Evolutionary conservation across 2,888 invertebrate genomes (phyloP).

Genomic region (Entomobrya multifasciata): DNA sequence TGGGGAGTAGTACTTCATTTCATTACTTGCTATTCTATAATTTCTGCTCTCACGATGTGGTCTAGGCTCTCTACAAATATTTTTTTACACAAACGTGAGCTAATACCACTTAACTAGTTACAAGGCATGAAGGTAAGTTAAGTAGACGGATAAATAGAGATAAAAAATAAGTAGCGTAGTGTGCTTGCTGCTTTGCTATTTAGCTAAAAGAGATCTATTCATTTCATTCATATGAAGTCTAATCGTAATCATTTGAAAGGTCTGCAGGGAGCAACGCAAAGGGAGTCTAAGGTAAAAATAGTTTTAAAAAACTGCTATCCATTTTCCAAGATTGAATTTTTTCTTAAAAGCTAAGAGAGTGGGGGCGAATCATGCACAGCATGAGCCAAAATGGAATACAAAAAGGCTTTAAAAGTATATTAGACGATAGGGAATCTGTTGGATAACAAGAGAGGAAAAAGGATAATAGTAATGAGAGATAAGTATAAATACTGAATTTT

Average conservation of each 20-base stretch:
- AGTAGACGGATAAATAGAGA: slow-evolving; percentile 22
- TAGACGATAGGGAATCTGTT: slow-evolving; percentile 51
- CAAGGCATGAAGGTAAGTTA: not conserved
- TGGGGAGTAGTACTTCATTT: too few species aligned
- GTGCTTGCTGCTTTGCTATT: too few species aligned
- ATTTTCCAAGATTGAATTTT: slow-evolving; percentile 40
- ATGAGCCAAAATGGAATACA: slow-evolving; percentile 27
- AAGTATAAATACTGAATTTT: slow-evolving; percentile 8
- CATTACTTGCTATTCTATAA: too few species aligned
- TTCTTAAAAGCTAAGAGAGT: slow-evolving; percentile 9
- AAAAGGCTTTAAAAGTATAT: slow-evolving; percentile 62
- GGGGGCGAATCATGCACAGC: slow-evolving; percentile 2
- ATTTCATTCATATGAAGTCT: slow-evolving; percentile 36
- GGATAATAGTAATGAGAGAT: slow-evolving; percentile 27
- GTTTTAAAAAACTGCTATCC: too few species aligned
- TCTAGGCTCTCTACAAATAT: too few species aligned
- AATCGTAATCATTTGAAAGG: slow-evolving; percentile 53
- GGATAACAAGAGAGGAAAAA: not conserved
- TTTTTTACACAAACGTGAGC: not conserved
- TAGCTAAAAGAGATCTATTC: not conserved
- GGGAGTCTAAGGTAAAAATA: too few species aligned
- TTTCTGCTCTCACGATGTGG: too few species aligned
- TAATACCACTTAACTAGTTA: slow-evolving; percentile 7
- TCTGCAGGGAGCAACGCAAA: slow-evolving; percentile 48
- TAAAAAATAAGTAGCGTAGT: slow-evolving; percentile 25